Base-by-base conservation (phyloP, 2,113 vertebrate genomes). In the Eurystomus gularis region DNA sequence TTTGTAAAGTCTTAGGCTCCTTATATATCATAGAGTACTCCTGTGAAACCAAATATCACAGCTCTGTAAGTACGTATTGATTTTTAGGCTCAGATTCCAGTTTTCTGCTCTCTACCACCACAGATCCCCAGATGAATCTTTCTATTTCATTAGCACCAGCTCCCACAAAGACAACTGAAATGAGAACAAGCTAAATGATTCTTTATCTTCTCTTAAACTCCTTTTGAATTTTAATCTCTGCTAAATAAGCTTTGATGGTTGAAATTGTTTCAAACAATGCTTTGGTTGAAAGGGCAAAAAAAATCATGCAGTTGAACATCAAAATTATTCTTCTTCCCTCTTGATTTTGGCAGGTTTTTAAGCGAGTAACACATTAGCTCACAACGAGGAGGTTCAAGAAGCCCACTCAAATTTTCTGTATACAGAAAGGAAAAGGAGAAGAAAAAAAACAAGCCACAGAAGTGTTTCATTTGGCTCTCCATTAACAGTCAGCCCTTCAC, bases 321-420 rank as follows among this genome's bases (percentile, higher is more conserved):
- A 93, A 57, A 76, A 86, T 39, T 77, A 46, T 42, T 79, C 26
- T 85, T 52, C 49, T 48, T 57, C 77, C 66, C 37, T 48, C 72
- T 91, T 78, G 66, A 57, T 93, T 96, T 88, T 90, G 85, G 88
- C 88, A 88, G 57, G 26, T 35, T 94, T 93, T 94, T 55, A 78
- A 62, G 69, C 31, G 52, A 82, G 37, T 24, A 81, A 62, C 62
- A 20, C 14, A 15, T 28, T 17, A 68, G 13, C n/a, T 88, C 83
- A 86, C 83, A 90, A 91, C n/a, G 42, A 61, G 60, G 31, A 89
- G 54, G 72, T 83, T 86, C 92, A 93, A 93, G 92, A 73, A 78
- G n/a, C 51, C 49, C 64, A 58, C 64, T 73, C 24, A 7, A 7
- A 9, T 77, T 75, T 49, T 13, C 46, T 37, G 18, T 15, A 4